phyloP scores from a whole-genome alignment of 2,113 vertebrate genomes.

The Hippocampus mohnikei region DNA sequence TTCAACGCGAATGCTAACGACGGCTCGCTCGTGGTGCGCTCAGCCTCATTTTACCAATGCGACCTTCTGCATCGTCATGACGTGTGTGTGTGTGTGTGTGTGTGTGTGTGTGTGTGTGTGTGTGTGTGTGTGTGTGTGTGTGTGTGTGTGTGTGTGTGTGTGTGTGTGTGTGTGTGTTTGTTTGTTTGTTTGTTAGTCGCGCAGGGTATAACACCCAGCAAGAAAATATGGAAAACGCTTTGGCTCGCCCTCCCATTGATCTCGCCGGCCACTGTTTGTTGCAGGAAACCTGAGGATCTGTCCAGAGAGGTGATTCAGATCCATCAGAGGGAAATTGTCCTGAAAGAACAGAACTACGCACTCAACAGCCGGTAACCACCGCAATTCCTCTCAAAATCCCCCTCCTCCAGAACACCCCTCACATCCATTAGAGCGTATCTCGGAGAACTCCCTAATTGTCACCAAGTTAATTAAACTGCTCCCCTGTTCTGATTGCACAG shows the following conservation, averaged over 20 bases:
- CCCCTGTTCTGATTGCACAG: slow-evolving; percentile 56
- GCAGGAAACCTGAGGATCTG: slow-evolving; percentile 91
- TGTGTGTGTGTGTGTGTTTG: not conserved
- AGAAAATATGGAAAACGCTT: slow-evolving; percentile 37
- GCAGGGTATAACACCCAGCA: slow-evolving; percentile 23
- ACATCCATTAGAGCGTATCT: slow-evolving; percentile 59
- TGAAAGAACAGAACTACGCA: slow-evolving; percentile 86
- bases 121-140: not conserved
- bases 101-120: not conserved
- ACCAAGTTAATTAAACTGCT: slow-evolving; percentile 72
- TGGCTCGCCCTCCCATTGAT: slow-evolving; percentile 39
- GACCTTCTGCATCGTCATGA: slow-evolving; percentile 11
- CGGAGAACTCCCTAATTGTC: slow-evolving; percentile 66
- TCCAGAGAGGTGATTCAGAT: slow-evolving; percentile 87
- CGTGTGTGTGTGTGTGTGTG: not conserved
- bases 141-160: not conserved
- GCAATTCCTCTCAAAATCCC: slow-evolving; percentile 7
- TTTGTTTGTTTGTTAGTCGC: not conserved
- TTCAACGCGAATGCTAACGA: slow-evolving; percentile 10
- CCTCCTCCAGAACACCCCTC: not conserved
- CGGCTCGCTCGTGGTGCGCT: not conserved
- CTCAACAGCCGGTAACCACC: slow-evolving; percentile 81
- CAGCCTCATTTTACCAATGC: not conserved
- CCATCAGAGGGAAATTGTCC: slow-evolving; percentile 84
- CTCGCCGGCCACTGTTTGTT: slow-evolving; percentile 29